phyloP scores from a whole-genome alignment of 2,113 vertebrate species.

The Gracilinanus agilis region DNA sequence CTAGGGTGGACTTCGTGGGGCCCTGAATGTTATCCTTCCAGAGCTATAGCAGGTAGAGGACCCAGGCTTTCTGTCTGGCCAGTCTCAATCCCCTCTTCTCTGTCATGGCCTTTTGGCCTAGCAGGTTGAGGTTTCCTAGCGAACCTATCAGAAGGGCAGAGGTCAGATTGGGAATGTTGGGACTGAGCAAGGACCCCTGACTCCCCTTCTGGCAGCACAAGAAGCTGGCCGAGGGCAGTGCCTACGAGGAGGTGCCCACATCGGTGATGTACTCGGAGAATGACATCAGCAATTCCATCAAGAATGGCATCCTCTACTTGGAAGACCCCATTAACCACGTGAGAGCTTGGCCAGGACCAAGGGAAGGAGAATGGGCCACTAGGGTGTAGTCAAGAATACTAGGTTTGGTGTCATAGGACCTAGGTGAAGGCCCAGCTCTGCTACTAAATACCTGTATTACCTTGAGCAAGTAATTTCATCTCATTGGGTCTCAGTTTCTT shows the following conservation, averaged over 20 bases:
- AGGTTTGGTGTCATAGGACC: background rate
- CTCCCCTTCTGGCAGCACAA: constrained; percentile 90
- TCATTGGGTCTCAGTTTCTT: too few species aligned
- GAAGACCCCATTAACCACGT: constrained; percentile 99
- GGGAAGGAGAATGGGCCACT: background rate
- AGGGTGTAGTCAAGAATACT: background rate
- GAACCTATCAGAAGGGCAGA: background rate
- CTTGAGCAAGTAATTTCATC: background rate
- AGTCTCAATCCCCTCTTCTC: background rate
- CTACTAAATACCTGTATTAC: background rate
- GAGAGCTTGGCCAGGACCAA: constrained; percentile 52
- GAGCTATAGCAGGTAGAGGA: background rate
- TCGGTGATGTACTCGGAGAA: constrained; percentile 96
- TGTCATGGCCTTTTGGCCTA: background rate
- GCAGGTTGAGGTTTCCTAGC: background rate
- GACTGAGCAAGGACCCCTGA: background rate
- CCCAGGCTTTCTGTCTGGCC: background rate
- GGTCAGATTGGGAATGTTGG: background rate
- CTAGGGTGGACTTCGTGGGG: background rate
- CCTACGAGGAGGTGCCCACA: constrained; percentile 95
- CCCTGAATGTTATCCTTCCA: background rate
- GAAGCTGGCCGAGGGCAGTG: constrained; percentile 97
- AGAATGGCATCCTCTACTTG: constrained; percentile 97
- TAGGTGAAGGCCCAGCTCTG: background rate
- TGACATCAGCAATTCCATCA: constrained; percentile 99